These are phyloP conservation scores for Caenorhabditis inopinata DNA, from an alignment of 1,140 invertebrate genomes.

Conservation along the genomic window DNA sequence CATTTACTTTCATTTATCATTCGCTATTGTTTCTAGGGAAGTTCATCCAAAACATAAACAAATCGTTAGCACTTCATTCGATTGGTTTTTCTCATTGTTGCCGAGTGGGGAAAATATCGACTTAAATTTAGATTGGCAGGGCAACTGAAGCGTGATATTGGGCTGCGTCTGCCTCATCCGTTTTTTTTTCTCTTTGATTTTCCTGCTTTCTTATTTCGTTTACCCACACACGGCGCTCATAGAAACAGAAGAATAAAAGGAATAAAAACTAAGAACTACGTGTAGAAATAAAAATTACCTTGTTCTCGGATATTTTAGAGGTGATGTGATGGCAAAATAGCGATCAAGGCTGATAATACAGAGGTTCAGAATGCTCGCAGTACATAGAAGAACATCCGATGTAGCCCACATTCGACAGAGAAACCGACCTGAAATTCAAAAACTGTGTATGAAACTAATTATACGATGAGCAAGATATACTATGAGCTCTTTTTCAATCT, in stretches of 20 bases:
- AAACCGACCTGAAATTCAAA: conserved; percentile 38
- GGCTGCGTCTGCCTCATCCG: conserved; percentile 6
- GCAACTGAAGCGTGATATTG: conserved; percentile 28
- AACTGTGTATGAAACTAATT: background rate
- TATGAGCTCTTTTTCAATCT: too few relatives aligned
- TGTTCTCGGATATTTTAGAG: conserved; percentile 70
- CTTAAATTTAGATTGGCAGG: conserved; percentile 16
- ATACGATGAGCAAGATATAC: background rate
- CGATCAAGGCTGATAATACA: conserved; percentile 68
- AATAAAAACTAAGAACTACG: background rate
- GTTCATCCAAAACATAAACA: background rate
- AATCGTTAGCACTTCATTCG: background rate
- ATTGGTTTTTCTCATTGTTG: background rate
- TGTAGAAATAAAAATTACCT: conserved; percentile 46
- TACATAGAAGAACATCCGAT: conserved; percentile 70
- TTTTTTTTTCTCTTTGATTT: conserved; percentile 29
- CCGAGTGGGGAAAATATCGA: conserved; percentile 30
- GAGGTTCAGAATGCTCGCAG: conserved; percentile 70
- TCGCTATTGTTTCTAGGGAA: conserved; percentile 1
- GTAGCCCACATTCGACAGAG: conserved; percentile 70
- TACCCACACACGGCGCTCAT: background rate
- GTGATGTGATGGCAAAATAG: conserved; percentile 70
- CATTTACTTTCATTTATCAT: conserved; percentile 27
- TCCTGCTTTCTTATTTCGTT: background rate
- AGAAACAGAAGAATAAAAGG: background rate